phyloP scores from a whole-genome alignment of 2,797 vertebrate genomes.

The Thalassophryne amazonica region DNA sequence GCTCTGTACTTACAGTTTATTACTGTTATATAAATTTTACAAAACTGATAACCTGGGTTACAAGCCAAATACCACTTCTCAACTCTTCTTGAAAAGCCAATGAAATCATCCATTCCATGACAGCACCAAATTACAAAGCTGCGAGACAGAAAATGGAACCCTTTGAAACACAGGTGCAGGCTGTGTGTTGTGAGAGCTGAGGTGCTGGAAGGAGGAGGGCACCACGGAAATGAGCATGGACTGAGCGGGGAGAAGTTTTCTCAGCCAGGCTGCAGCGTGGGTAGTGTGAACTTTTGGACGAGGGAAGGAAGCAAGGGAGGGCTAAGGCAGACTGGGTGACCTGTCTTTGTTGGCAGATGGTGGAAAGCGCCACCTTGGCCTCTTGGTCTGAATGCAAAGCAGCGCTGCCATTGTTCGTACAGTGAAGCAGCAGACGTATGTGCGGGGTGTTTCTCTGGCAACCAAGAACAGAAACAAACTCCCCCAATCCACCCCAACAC shows the following conservation, averaged over 20 bases:
- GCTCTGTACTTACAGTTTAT: too few species aligned
- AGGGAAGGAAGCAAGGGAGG: conserved; percentile 49
- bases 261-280: conserved; percentile 46
- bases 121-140: not conserved
- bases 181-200: conserved; percentile 24
- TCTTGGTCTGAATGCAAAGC: conserved; percentile 81
- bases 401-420: conserved; percentile 79
- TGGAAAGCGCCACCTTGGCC: conserved; percentile 80
- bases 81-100: too few species aligned
- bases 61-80: too few species aligned
- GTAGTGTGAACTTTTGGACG: conserved; percentile 50
- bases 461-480: conserved; percentile 66
- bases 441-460: conserved; percentile 73
- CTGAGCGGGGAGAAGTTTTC: conserved; percentile 46
- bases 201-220: not conserved
- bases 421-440: conserved; percentile 74
- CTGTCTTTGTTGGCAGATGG: conserved; percentile 82
- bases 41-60: too few species aligned
- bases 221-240: conserved; percentile 1
- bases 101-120: too few species aligned
- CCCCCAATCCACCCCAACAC: conserved; percentile 6
- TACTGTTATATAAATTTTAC: too few species aligned
- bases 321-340: conserved; percentile 66
- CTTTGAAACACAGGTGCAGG: conserved; percentile 11
- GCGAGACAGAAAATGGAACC: not conserved